phyloP scores from a whole-genome alignment of 2,113 vertebrate species.

The Colaptes auratus region DNA sequence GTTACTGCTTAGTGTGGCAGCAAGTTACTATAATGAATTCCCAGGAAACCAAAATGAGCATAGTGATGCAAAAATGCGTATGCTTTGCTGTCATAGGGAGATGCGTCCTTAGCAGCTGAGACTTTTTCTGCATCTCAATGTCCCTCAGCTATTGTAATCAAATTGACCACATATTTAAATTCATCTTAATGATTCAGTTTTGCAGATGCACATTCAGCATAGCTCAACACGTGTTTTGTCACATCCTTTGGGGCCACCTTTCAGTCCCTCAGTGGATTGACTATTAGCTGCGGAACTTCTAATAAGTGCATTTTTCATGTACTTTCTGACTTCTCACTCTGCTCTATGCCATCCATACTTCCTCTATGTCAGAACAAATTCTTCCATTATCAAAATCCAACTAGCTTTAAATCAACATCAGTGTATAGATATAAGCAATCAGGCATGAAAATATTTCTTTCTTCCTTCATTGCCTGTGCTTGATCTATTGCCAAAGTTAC shows the following conservation, averaged over 20 bases:
- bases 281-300: neutral
- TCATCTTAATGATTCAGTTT: neutral
- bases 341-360: neutral
- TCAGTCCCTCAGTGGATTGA: neutral
- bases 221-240: neutral
- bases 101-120: neutral
- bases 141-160: neutral
- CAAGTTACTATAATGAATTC: constrained; percentile 17
- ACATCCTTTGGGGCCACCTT: neutral
- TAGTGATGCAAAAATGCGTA: neutral
- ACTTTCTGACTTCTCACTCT: neutral
- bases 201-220: neutral
- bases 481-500: neutral
- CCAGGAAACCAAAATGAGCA: neutral
- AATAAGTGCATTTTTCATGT: neutral
- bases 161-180: neutral
- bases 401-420: neutral
- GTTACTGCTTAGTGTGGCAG: neutral
- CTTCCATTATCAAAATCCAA: neutral
- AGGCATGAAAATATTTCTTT: neutral
- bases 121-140: neutral
- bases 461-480: neutral
- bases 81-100: neutral
- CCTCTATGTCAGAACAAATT: neutral
- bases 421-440: neutral